These are phyloP conservation scores for Rhimphoctona megacephalus DNA, from an alignment of 2,888 invertebrate species.

Conservation along the genomic window DNA sequence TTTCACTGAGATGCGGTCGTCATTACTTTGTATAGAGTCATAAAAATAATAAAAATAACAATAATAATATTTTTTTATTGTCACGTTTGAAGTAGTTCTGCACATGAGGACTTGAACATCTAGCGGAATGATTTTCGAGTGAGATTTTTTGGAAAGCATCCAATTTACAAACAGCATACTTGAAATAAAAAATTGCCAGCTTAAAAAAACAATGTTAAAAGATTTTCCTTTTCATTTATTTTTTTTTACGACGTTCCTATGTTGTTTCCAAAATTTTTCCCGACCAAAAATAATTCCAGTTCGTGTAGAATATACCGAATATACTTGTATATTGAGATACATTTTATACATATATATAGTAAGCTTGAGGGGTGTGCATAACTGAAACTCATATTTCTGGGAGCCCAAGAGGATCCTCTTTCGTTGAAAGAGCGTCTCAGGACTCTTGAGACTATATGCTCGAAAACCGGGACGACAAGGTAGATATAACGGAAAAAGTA, in stretches of 20 bases:
- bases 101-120: neutral
- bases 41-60: conserved; percentile 30
- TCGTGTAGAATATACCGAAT: conserved; percentile 1
- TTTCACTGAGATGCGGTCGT: conserved; percentile 20
- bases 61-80: conserved; percentile 34
- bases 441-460: conserved; percentile 61
- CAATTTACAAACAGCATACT: conserved; percentile 9
- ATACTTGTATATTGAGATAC: neutral
- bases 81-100: conserved; percentile 6
- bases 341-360: conserved; percentile 4
- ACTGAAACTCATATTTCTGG: conserved; percentile 60
- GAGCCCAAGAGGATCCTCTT: conserved; percentile 51
- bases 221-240: neutral
- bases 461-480: conserved; percentile 41
- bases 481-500: conserved; percentile 28
- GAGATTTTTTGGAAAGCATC: conserved; percentile 15
- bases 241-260: neutral
- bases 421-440: conserved; percentile 55
- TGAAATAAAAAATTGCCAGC: neutral
- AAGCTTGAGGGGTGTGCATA: conserved; percentile 35
- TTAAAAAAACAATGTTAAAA: conserved; percentile 1
- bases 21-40: conserved; percentile 12
- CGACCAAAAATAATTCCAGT: conserved; percentile 30
- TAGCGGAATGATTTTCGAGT: conserved; percentile 16
- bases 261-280: neutral